Evolutionary conservation across 2,888 invertebrate genomes (phyloP).

Genomic region (Pecten maximus): DNA sequence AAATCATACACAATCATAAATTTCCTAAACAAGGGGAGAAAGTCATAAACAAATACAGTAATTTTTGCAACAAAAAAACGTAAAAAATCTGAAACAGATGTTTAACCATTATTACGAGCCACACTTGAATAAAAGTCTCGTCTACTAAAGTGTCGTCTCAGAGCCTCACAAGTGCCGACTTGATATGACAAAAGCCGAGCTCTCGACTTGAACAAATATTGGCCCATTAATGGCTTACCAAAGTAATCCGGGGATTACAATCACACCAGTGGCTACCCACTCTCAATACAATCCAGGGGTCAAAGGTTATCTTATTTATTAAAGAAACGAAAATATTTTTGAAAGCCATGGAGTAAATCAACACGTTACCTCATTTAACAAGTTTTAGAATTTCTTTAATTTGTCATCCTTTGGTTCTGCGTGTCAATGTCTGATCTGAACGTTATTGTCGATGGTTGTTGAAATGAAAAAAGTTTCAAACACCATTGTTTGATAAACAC

Average conservation of each 20-base stretch:
- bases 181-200: constrained; percentile 24
- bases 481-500: background rate
- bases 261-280: background rate
- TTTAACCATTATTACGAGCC: background rate
- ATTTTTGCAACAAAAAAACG: background rate
- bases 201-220: constrained; percentile 35
- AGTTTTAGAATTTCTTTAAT: background rate
- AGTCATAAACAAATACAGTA: background rate
- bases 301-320: background rate
- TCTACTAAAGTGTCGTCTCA: background rate
- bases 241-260: background rate
- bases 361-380: constrained; percentile 3
- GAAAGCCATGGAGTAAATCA: background rate
- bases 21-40: too few relatives aligned
- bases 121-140: background rate
- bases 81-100: background rate
- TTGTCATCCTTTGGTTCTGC: background rate
- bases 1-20: too few relatives aligned
- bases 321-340: constrained; percentile 23
- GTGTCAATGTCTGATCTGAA: background rate
- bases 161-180: constrained; percentile 23
- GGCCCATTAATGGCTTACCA: constrained; percentile 6
- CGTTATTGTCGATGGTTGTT: background rate
- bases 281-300: background rate
- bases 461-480: background rate